A percentile compares a stretch with the other conserved stretches of the same genome.
phyloP scores from a whole-genome alignment of 2,113 vertebrate species.

The Limanda limanda region DNA sequence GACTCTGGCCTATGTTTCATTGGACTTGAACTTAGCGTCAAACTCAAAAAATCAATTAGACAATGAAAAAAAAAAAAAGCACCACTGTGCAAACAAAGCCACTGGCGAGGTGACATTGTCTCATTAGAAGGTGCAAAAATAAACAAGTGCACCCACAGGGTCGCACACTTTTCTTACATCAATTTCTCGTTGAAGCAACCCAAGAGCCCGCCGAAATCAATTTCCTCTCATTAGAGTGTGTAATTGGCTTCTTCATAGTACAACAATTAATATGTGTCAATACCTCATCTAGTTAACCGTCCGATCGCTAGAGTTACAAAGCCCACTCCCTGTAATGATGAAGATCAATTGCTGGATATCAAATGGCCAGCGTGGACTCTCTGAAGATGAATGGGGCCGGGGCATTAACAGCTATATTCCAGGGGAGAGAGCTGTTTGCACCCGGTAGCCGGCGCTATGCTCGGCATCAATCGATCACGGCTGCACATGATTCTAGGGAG shows the following conservation, averaged over 20 bases:
- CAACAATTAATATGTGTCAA: constrained; percentile 75
- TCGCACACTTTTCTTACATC: constrained; percentile 41
- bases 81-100: constrained; percentile 37
- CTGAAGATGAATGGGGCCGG: constrained; percentile 55
- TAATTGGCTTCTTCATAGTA: constrained; percentile 65
- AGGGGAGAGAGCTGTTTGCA: constrained; percentile 24
- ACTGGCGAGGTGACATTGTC: constrained; percentile 38
- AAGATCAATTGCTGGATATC: constrained; percentile 74
- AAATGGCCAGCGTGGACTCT: constrained; percentile 52
- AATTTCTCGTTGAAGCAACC: constrained; percentile 48
- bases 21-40: neutral
- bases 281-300: constrained; percentile 63
- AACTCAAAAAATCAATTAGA: constrained; percentile 25
- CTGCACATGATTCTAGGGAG: constrained; percentile 26
- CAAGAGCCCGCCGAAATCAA: constrained; percentile 57
- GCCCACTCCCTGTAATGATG: constrained; percentile 49
- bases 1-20: neutral
- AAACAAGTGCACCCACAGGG: constrained; percentile 21
- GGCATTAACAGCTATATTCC: constrained; percentile 9
- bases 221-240: constrained; percentile 67
- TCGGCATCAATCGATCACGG: constrained; percentile 25
- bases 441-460: constrained; percentile 2
- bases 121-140: constrained; percentile 52
- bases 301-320: constrained; percentile 51
- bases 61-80: constrained; percentile 6